These are phyloP conservation scores for Aporophyla nigra DNA, from an alignment of 2,888 invertebrate genomes.

Conservation along the genomic window DNA sequence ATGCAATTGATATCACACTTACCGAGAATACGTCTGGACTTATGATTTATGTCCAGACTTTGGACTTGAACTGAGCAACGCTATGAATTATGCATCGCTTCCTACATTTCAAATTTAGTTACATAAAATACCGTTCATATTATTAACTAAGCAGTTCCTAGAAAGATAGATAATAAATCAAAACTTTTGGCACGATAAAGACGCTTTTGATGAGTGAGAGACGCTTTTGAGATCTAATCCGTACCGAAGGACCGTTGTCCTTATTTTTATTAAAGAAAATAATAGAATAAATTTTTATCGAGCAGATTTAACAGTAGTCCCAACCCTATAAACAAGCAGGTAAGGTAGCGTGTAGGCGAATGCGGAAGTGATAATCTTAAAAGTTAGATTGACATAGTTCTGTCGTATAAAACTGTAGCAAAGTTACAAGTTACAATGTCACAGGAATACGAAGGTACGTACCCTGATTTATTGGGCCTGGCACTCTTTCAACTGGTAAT, in stretches of 20 bases:
- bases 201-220: neutral
- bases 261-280: neutral
- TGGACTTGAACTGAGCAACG: slow-evolving; percentile 4
- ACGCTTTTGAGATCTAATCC: no score
- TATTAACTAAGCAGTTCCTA: slow-evolving; percentile 9
- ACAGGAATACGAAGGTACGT: slow-evolving; percentile 77
- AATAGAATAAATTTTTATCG: slow-evolving; percentile 32
- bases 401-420: slow-evolving; percentile 84
- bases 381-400: slow-evolving; percentile 90
- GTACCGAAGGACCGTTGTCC: neutral
- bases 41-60: slow-evolving; percentile 56
- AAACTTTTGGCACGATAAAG: slow-evolving; percentile 21
- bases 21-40: slow-evolving; percentile 56
- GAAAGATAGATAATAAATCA: slow-evolving; percentile 1
- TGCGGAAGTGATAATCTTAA: slow-evolving; percentile 89
- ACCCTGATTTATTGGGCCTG: slow-evolving; percentile 83
- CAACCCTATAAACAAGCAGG: slow-evolving; percentile 82
- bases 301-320: slow-evolving; percentile 42
- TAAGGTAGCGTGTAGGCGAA: slow-evolving; percentile 81
- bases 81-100: slow-evolving; percentile 11
- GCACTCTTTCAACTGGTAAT: slow-evolving; percentile 86
- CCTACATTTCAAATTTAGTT: slow-evolving; percentile 7
- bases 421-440: slow-evolving; percentile 88
- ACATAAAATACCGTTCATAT: slow-evolving; percentile 3
- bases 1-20: slow-evolving; percentile 66